A percentile compares a stretch with the other conserved stretches of the same genome.
Evolutionary conservation across 2,888 invertebrate genomes (phyloP).

Genomic region (Stegophylla sp.): DNA sequence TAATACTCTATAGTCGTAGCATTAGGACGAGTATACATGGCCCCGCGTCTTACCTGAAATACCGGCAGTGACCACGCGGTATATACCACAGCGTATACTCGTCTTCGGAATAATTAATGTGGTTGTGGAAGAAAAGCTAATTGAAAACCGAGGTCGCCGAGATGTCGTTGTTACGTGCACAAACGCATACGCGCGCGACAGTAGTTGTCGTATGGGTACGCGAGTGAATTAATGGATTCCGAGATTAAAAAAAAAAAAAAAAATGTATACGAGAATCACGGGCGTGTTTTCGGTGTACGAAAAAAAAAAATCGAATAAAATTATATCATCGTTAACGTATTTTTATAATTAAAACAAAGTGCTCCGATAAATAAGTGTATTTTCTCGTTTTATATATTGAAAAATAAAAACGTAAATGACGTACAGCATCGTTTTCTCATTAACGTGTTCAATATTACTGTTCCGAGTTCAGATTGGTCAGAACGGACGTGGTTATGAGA

Average conservation of each 20-base stretch:
- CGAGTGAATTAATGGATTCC: slow-evolving; percentile 7
- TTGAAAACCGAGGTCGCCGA: slow-evolving; percentile 18
- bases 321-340: neutral
- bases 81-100: no score
- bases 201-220: no score
- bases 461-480: neutral
- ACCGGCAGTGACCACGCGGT: no score
- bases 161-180: neutral
- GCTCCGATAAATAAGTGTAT: neutral
- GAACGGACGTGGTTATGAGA: neutral
- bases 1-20: no score
- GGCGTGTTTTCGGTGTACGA: neutral
- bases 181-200: neutral
- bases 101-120: slow-evolving; percentile 10
- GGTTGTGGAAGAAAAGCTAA: neutral
- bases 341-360: slow-evolving; percentile 21
- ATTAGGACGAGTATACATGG: no score
- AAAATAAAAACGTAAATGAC: neutral
- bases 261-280: neutral
- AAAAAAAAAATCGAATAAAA: neutral
- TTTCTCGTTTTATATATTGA: no score
- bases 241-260: neutral
- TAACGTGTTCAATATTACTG: neutral
- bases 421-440: neutral
- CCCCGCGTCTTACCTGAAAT: no score